phyloP scores from a whole-genome alignment of 2,888 invertebrate genomes.

The Sylvicola cinctus region DNA sequence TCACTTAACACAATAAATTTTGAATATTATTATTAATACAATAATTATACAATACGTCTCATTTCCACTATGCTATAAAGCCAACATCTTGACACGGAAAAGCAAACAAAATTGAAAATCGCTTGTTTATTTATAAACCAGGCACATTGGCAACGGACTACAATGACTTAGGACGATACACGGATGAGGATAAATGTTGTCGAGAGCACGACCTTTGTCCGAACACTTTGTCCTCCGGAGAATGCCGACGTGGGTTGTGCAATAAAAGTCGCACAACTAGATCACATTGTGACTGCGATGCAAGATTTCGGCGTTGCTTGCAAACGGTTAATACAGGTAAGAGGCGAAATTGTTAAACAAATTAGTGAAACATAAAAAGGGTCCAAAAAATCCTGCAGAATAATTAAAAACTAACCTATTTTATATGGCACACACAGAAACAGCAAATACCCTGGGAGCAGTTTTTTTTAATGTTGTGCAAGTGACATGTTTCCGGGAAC shows the following conservation, averaged over 20 bases:
- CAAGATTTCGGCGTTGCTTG: conserved; percentile 44
- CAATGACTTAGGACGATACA: conserved; percentile 40
- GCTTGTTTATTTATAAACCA: conserved; percentile 9
- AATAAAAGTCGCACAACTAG: conserved; percentile 47
- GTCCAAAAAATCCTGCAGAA: not conserved
- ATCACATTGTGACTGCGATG: conserved; percentile 57
- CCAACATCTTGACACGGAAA: too few species aligned
- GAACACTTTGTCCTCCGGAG: conserved; percentile 32
- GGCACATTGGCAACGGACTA: conserved; percentile 37
- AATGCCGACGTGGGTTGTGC: conserved; percentile 41
- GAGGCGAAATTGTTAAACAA: not conserved
- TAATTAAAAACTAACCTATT: too few species aligned
- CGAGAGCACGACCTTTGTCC: conserved; percentile 54
- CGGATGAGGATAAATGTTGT: conserved; percentile 48
- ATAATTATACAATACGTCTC: not conserved
- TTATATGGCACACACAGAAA: conserved; percentile 28
- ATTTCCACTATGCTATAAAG: not conserved
- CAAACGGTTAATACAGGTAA: conserved; percentile 35
- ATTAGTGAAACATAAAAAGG: not conserved
- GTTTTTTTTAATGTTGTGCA: conserved; percentile 56
- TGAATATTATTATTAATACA: not conserved
- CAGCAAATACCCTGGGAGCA: conserved; percentile 49
- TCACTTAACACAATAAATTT: not conserved
- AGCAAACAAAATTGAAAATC: too few species aligned
- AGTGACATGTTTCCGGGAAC: conserved; percentile 47